These are phyloP conservation scores for Leptopilina boulardi DNA, from an alignment of 1,140 invertebrate genomes.

Conservation along the genomic window DNA sequence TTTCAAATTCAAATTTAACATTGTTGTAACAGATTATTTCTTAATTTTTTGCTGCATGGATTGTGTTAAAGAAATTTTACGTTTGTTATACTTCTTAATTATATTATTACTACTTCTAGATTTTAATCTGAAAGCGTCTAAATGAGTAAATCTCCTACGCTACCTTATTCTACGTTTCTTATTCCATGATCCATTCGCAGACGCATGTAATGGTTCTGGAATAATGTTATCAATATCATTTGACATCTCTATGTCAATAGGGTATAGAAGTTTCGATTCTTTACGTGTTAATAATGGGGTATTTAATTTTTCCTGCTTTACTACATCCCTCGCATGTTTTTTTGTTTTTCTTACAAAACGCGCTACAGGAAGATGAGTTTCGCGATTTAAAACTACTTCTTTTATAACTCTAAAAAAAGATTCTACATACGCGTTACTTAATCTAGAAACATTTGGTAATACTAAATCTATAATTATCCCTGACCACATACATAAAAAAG, in stretches of 20 bases:
- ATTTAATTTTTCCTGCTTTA: background rate
- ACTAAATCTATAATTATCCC: background rate
- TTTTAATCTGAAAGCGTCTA: background rate
- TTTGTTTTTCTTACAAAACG: background rate
- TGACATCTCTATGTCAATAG: background rate
- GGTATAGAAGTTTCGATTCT: background rate
- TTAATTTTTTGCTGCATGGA: too few relatives aligned
- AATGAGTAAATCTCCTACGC: background rate
- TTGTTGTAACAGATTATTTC: too few relatives aligned
- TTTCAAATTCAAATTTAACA: too few relatives aligned
- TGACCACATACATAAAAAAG: background rate
- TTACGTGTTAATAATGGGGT: background rate
- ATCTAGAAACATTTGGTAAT: background rate
- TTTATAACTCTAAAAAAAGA: background rate
- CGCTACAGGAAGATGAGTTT: background rate
- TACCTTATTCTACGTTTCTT: background rate
- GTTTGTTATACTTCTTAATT: too few relatives aligned
- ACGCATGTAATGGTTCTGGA: background rate
- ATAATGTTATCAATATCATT: background rate
- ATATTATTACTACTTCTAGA: background rate
- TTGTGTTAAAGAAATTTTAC: too few relatives aligned
- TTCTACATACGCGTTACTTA: background rate
- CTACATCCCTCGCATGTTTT: background rate
- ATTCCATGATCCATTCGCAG: background rate
- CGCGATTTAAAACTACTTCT: background rate